Base-by-base conservation (phyloP, 1,140 invertebrate species). In the Eumeta japonica region DNA sequence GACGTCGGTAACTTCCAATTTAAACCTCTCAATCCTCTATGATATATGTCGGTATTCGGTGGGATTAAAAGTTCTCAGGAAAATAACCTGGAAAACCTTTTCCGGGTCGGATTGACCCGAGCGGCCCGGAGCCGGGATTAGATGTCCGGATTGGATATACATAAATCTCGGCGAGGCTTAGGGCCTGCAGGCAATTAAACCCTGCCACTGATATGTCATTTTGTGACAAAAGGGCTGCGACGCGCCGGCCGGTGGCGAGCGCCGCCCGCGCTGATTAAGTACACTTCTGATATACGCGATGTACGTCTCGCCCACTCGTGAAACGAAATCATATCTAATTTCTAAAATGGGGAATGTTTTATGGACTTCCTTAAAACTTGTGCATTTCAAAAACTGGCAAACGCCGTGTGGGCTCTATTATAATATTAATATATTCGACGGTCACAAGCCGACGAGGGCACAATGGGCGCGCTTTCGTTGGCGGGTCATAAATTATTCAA, bases 51-150 rank as follows among this genome's bases (percentile, higher is more conserved):
- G 70, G 70, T 74, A 74, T 74, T 71, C 70, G 58, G 70, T 56
- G 37, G 66, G 70, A 74, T 70, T 74, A 74, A 74, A 71, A 74
- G 70, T 74, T 74, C 65, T 62, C 71, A 62, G 70, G 70, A 74
- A 74, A 74, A 74, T 74, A 74, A 74, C 66, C 66, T 63, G 66
- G 68, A 74, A 73, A 74, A 74, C 68, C 68, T 74, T 73, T 70
- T 65, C 68, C 66, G 63, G 65, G 62, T 57, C 62, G 62, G 62
- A 67, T 67, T 67, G 68, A 74, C 68, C 68, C 66, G 55, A 61
- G 45, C 57, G 58, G 60, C 14, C 34, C 34, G 10, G 17, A 24
- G 50, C 64, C 56, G 59, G 68, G 70, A 74, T 74, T 74, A 74
- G 68, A 59, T 48, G 54, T 37, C 58, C 59, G 70, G 66, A 74